Evolutionary conservation across 2,797 vertebrate genomes (phyloP), one percentile per base, ranked within the genome.

Genomic region (Periophthalmus magnuspinnatus): DNA sequence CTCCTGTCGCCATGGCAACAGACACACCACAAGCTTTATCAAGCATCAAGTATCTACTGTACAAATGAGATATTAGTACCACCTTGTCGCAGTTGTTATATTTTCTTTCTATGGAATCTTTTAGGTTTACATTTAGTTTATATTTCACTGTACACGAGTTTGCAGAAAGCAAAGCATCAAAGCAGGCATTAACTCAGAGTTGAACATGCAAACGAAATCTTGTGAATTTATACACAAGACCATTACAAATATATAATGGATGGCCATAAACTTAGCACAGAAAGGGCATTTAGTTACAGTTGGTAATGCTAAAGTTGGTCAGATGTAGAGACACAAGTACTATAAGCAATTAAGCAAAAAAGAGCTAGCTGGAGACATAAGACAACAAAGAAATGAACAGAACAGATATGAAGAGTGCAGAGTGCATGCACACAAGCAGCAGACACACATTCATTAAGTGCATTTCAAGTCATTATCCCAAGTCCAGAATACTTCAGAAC

Each of bases 1-100:
- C 81, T 98, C 96, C 98, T 99, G 91, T 88, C 70, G 78, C 89
- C 89, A 78, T 24, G 81, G 88, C 73, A 86, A 91, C 88, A 85
- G 74, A 86, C 47, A 82, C 73, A 87, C 55, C 74, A 84, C 68
- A 88, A 57, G 76, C 79, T 72, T 79, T 70, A 73, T 69, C 82
- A 50, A 79, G 62, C 74, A 67, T 84, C 71, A 80, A 62, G 48
- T 28, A 36, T 74, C 58, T 52, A 48, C 45, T 70, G 77, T 72
- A 72, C 22, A 70, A 38, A 65, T 36, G 36, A 50, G 47, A 52
- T 33, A 52, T 7, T 1, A 11, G 21, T 21, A 55, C 9, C 21
- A 13, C 24, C 9, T 22, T 21, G 2, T 10, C 8, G 10, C 50
- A 21, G 3, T 4, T 7, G 10, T 13, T 41, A 13, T 41, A 13